These are phyloP conservation scores for Capromys pilorides DNA, from an alignment of 2,797 vertebrate species.

Conservation along the genomic window DNA sequence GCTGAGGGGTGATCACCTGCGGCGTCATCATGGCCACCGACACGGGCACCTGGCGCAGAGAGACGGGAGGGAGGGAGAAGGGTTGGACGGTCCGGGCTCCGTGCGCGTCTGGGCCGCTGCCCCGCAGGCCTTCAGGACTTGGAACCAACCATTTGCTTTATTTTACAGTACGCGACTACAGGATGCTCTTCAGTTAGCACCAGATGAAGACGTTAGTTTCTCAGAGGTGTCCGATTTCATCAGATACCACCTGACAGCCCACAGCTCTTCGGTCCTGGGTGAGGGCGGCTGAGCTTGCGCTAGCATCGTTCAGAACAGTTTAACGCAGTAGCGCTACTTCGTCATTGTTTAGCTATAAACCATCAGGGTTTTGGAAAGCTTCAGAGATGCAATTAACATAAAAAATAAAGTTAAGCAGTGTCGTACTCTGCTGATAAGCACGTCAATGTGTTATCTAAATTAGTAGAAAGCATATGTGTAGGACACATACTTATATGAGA, in stretches of 20 bases:
- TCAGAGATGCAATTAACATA: slow-evolving; percentile 77
- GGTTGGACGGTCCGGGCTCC: slow-evolving; percentile 53
- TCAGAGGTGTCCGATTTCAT: slow-evolving; percentile 77
- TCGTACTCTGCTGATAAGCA: slow-evolving; percentile 64
- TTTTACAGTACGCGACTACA: slow-evolving; percentile 69
- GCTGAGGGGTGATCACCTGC: slow-evolving; percentile 99
- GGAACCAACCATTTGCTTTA: slow-evolving; percentile 66
- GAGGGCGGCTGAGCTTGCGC: slow-evolving; percentile 71
- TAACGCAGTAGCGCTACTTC: slow-evolving; percentile 75
- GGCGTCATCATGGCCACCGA: slow-evolving; percentile 99
- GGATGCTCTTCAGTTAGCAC: slow-evolving; percentile 77
- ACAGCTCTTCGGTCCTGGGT: slow-evolving; percentile 66
- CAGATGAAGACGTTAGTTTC: slow-evolving; percentile 76
- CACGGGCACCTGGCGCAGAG: slow-evolving; percentile 93
- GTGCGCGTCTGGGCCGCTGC: slow-evolving; percentile 26
- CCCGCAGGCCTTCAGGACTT: slow-evolving; percentile 66
- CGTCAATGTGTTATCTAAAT: slow-evolving; percentile 71
- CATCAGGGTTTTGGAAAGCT: slow-evolving; percentile 77
- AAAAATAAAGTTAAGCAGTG: slow-evolving; percentile 73
- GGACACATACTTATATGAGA: slow-evolving; percentile 29
- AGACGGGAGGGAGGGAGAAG: slow-evolving; percentile 33
- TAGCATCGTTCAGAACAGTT: slow-evolving; percentile 80
- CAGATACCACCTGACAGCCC: slow-evolving; percentile 74
- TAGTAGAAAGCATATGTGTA: slow-evolving; percentile 60
- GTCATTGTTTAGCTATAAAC: slow-evolving; percentile 77